These are phyloP conservation scores for Miniopterus natalensis DNA, from an alignment of 2,113 vertebrate genomes.

Conservation along the genomic window DNA sequence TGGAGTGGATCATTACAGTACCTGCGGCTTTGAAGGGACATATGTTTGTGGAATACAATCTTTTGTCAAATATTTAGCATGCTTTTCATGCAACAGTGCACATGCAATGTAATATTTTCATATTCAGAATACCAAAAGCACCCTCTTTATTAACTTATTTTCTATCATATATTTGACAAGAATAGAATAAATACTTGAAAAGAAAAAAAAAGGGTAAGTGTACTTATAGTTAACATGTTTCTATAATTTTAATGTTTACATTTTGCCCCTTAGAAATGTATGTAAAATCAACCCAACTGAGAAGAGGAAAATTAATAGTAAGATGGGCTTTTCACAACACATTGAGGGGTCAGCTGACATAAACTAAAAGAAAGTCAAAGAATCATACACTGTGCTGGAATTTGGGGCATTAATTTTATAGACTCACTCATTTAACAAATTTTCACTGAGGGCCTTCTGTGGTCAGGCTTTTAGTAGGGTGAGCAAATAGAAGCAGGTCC, in stretches of 20 bases:
- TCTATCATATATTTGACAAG: neutral
- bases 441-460: neutral
- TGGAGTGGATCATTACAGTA: neutral
- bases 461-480: neutral
- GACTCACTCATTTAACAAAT: neutral
- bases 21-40: neutral
- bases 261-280: neutral
- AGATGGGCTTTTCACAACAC: neutral
- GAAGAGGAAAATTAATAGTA: neutral
- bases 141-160: neutral
- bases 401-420: neutral
- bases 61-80: neutral
- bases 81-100: neutral
- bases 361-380: neutral
- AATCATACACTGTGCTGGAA: neutral
- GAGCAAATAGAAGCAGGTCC: neutral
- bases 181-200: neutral
- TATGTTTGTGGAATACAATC: neutral
- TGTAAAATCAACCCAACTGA: neutral
- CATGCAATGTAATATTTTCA: neutral
- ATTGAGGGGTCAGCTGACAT: neutral
- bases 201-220: neutral
- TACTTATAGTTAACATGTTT: neutral
- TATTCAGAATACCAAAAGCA: neutral
- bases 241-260: neutral